These are phyloP conservation scores for Hemibagrus guttatus DNA, from an alignment of 2,797 vertebrate genomes.

Conservation along the genomic window DNA sequence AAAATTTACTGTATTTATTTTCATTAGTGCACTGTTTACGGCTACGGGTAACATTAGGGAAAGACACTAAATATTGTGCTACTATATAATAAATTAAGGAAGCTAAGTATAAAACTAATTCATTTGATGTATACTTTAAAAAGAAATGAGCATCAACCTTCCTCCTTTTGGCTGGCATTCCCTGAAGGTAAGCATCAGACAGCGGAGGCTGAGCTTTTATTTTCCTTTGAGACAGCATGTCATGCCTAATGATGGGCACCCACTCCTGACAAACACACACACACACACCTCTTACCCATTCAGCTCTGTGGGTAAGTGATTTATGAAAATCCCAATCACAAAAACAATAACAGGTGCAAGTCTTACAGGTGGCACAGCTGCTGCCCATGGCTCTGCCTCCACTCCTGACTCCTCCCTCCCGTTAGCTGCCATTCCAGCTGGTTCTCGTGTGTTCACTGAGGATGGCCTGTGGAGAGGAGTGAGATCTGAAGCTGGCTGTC, in stretches of 20 bases:
- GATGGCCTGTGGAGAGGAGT: slow-evolving; percentile 59
- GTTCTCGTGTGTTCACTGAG: slow-evolving; percentile 70
- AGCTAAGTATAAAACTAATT: background rate
- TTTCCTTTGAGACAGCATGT: slow-evolving; percentile 89
- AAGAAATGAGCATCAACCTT: slow-evolving; percentile 74
- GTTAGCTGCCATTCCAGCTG: slow-evolving; percentile 64
- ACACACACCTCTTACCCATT: background rate
- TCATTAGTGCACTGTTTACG: background rate
- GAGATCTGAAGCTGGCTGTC: slow-evolving; percentile 61
- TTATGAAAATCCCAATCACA: background rate
- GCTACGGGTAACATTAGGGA: background rate
- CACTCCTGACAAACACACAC: slow-evolving; percentile 77
- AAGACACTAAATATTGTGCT: background rate
- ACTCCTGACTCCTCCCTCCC: slow-evolving; percentile 72
- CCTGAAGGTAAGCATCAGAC: slow-evolving; percentile 89
- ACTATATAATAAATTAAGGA: background rate
- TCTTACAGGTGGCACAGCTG: slow-evolving; percentile 85
- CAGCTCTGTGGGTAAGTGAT: background rate
- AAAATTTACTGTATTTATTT: background rate
- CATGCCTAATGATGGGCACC: slow-evolving; percentile 91
- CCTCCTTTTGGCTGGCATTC: slow-evolving; percentile 92
- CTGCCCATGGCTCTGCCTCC: slow-evolving; percentile 85
- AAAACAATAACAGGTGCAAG: background rate
- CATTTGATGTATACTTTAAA: background rate
- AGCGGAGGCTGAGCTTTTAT: slow-evolving; percentile 89